Percentiles rank a stretch among this genome's conserved stretches.
These are phyloP conservation scores for Stegostoma tigrinum DNA, from an alignment of 2,113 vertebrate species.

Conservation along the genomic window DNA sequence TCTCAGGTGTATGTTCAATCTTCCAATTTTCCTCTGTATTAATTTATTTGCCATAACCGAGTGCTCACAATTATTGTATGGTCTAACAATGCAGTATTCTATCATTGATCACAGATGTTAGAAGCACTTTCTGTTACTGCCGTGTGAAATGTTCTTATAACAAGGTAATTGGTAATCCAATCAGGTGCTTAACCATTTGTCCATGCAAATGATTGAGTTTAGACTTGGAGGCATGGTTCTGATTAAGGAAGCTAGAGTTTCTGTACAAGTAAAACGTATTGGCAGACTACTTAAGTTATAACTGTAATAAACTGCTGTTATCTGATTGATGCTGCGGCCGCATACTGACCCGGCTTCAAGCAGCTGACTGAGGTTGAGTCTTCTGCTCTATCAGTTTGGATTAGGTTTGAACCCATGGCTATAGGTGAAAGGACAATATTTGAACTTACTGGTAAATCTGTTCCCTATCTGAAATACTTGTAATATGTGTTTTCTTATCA, in stretches of 20 bases:
- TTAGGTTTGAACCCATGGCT: not conserved
- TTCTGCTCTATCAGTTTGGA: not conserved
- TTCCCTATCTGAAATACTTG: not conserved
- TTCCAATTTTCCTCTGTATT: not conserved
- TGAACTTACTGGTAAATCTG: not conserved
- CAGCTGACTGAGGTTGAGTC: not conserved
- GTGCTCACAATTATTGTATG: not conserved
- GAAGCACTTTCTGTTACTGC: no score
- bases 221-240: not conserved
- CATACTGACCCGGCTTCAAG: not conserved
- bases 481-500: not conserved
- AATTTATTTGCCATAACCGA: not conserved
- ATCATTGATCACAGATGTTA: not conserved
- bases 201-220: not conserved
- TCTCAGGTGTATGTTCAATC: not conserved
- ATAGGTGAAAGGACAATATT: not conserved
- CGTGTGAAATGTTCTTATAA: not conserved
- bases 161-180: not conserved
- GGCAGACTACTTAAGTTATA: not conserved
- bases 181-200: not conserved
- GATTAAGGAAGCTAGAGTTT: not conserved
- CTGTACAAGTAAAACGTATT: not conserved
- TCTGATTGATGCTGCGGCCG: not conserved
- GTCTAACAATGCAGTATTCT: not conserved
- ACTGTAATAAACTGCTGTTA: not conserved